Conservation (phyloP, 2,888 invertebrate genomes). For the Ormyrus labotus region DNA sequence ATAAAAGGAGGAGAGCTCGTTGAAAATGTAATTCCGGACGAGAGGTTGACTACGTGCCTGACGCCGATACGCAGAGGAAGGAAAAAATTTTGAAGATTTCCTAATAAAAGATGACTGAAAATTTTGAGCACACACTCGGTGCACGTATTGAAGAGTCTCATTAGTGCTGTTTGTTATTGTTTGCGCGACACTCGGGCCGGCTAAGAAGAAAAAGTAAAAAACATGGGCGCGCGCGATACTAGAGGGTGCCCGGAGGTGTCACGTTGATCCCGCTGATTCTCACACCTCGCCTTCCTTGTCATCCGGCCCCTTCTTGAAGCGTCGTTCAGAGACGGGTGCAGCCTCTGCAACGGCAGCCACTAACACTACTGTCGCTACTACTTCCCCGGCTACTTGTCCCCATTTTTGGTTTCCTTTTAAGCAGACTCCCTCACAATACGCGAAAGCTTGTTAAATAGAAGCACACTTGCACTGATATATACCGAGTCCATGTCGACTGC, state of each 20-base stretch:
- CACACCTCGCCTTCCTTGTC: slow-evolving; percentile 66
- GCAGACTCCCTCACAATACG: slow-evolving; percentile 72
- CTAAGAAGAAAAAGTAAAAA: slow-evolving; percentile 33
- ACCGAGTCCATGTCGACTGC: slow-evolving; percentile 19
- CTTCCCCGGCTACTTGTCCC: slow-evolving; percentile 72
- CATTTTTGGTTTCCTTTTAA: slow-evolving; percentile 76
- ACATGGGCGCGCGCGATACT: slow-evolving; percentile 63
- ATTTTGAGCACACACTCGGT: slow-evolving; percentile 47
- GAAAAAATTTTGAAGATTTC: slow-evolving; percentile 43
- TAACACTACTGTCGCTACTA: slow-evolving; percentile 55
- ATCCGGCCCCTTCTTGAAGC: slow-evolving; percentile 57
- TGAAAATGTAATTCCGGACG: background rate
- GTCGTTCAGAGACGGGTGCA: slow-evolving; percentile 42
- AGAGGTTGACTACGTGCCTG: slow-evolving; percentile 34
- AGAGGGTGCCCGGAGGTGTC: slow-evolving; percentile 74
- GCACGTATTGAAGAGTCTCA: slow-evolving; percentile 74
- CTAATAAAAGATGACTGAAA: slow-evolving; percentile 43
- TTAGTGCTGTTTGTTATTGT: slow-evolving; percentile 76
- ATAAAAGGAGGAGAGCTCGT: too few species aligned
- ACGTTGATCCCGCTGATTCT: slow-evolving; percentile 74
- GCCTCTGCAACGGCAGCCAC: slow-evolving; percentile 47
- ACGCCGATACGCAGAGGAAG: slow-evolving; percentile 47
- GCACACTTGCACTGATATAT: slow-evolving; percentile 67
- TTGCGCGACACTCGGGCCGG: slow-evolving; percentile 67
- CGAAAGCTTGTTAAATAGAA: slow-evolving; percentile 75